These are phyloP conservation scores for Agapornis roseicollis DNA, from an alignment of 2,113 vertebrate genomes.

Conservation along the genomic window DNA sequence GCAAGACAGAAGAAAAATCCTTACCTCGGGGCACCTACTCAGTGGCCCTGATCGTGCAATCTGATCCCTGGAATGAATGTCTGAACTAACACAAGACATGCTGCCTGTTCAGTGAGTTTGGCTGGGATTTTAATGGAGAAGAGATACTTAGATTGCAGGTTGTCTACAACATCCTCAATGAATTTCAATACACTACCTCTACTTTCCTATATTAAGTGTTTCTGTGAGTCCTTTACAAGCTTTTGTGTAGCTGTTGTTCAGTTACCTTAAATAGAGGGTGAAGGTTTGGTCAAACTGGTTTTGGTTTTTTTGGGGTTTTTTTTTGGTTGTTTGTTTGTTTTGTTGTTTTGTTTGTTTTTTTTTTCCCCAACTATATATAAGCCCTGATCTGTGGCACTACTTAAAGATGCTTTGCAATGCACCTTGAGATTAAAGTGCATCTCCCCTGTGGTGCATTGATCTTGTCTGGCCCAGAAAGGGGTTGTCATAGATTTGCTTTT, in stretches of 20 bases:
- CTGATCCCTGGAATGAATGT: conserved; percentile 33
- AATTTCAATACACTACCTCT: not conserved
- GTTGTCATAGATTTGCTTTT: conserved; percentile 58
- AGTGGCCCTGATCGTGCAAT: conserved; percentile 10
- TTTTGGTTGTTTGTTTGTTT: too few species aligned
- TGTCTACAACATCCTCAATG: not conserved
- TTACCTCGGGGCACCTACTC: not conserved
- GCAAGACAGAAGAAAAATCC: conserved; percentile 38
- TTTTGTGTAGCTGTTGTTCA: not conserved
- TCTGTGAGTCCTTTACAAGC: not conserved
- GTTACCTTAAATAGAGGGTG: not conserved
- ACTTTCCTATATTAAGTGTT: not conserved
- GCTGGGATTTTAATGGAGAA: not conserved
- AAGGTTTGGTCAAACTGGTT: not conserved
- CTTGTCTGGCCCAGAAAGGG: conserved; percentile 32
- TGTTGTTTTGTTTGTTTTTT: too few species aligned
- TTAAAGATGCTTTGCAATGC: conserved; percentile 2
- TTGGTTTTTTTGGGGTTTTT: not conserved
- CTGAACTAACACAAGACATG: not conserved
- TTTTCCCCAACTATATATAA: not conserved
- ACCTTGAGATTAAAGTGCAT: conserved; percentile 57
- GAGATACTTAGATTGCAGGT: not conserved
- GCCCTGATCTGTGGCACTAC: conserved; percentile 3
- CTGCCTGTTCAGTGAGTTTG: not conserved
- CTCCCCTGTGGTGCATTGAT: conserved; percentile 20